These are phyloP conservation scores for Pocillopora meandrina DNA, from an alignment of 92 coral and sea anemone species.

Conservation along the genomic window DNA sequence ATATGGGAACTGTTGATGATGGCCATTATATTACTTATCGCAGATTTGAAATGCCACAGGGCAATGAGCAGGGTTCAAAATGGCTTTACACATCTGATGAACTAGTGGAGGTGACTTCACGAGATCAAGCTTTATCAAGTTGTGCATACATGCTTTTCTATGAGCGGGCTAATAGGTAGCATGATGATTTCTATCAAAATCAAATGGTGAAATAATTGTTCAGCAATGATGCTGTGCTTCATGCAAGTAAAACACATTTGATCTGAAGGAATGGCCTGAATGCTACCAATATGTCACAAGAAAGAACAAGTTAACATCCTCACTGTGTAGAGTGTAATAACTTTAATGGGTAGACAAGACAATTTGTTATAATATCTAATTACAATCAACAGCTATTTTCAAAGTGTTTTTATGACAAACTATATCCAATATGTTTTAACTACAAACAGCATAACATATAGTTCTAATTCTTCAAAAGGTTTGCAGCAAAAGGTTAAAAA, in stretches of 20 bases:
- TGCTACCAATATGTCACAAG: neutral
- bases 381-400: too few relatives aligned
- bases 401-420: too few relatives aligned
- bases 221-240: neutral
- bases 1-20: conserved; percentile 86
- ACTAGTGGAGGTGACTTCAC: conserved; percentile 66
- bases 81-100: conserved; percentile 94
- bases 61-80: conserved; percentile 31
- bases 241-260: neutral
- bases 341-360: too few relatives aligned
- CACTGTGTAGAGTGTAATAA: too few relatives aligned
- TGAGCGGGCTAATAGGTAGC: conserved; percentile 50
- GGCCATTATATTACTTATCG: conserved; percentile 99
- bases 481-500: too few relatives aligned
- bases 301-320: too few relatives aligned
- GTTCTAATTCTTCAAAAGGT: too few relatives aligned
- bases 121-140: conserved; percentile 75
- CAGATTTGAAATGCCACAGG: conserved; percentile 57
- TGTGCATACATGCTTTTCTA: conserved; percentile 94
- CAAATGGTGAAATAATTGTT: neutral
- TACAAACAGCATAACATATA: too few relatives aligned
- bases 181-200: neutral
- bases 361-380: too few relatives aligned
- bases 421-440: too few relatives aligned
- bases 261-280: neutral